These are phyloP conservation scores for Smithornis capensis DNA, from an alignment of 2,113 vertebrate genomes.

Conservation along the genomic window DNA sequence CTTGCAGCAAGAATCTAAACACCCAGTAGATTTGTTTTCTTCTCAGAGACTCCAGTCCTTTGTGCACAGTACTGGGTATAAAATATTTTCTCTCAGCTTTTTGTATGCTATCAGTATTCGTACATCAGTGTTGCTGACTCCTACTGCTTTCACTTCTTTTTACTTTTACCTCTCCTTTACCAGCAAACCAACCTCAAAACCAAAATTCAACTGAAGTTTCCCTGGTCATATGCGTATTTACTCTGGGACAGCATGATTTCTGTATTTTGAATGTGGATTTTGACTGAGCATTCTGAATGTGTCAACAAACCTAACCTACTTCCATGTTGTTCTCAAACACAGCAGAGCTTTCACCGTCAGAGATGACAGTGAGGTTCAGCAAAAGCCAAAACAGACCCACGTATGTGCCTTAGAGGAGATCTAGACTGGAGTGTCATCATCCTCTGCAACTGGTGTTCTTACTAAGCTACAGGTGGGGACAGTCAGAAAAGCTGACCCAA, in stretches of 20 bases:
- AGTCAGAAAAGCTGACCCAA: background rate
- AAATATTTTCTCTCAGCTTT: background rate
- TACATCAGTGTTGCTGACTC: background rate
- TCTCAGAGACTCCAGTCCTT: background rate
- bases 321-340: background rate
- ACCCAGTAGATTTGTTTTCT: background rate
- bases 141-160: background rate
- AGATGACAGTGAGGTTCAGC: background rate
- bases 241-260: background rate
- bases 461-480: background rate
- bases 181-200: background rate
- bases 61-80: background rate
- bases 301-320: background rate
- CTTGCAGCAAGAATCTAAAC: background rate
- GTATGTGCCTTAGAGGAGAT: background rate
- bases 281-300: background rate
- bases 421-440: rapidly evolving
- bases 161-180: background rate
- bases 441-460: background rate
- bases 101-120: background rate
- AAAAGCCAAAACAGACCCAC: background rate
- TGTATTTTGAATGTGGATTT: background rate
- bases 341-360: background rate
- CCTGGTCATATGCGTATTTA: background rate
- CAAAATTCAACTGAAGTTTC: background rate